Evolutionary conservation across 2,113 vertebrate genomes (phyloP).

Genomic region (Globicephala melas): DNA sequence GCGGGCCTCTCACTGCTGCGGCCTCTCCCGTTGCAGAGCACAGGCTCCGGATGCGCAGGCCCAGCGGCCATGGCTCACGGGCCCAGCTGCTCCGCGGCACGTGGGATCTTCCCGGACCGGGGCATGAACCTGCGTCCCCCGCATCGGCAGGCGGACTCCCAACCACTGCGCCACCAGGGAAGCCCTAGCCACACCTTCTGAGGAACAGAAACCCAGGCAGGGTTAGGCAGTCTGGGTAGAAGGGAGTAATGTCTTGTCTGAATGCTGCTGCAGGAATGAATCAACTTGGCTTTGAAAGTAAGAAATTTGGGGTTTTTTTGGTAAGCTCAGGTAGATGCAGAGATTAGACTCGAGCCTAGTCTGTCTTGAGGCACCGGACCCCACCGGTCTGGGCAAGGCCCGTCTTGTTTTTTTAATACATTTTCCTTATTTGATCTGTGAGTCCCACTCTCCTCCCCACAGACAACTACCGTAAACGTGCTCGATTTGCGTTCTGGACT

Average conservation of each 20-base stretch:
- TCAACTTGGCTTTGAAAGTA: not conserved
- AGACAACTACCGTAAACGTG: not conserved
- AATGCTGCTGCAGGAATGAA: not conserved
- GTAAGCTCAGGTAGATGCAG: not conserved
- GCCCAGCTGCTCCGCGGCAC: no score
- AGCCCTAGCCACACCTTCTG: not conserved
- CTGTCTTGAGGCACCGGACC: not conserved
- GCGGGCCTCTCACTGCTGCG: fast-evolving
- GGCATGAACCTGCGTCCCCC: fast-evolving
- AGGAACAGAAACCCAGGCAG: not conserved
- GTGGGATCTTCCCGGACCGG: no score
- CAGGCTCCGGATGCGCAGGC: no score
- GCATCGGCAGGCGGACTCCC: no score
- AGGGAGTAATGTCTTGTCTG: not conserved
- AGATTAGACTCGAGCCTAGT: not conserved
- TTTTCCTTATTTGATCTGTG: not conserved
- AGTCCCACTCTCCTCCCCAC: not conserved
- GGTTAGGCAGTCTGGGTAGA: not conserved
- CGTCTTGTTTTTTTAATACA: not conserved
- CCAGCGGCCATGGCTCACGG: no score
- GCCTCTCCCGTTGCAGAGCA: no score
- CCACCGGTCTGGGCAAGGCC: not conserved
- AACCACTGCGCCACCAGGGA: no score
- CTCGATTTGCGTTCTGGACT: not conserved
- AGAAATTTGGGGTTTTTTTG: not conserved